These are phyloP conservation scores for Melanotaenia maccullochi DNA, from an alignment of 2,797 vertebrate species.

Conservation along the genomic window DNA sequence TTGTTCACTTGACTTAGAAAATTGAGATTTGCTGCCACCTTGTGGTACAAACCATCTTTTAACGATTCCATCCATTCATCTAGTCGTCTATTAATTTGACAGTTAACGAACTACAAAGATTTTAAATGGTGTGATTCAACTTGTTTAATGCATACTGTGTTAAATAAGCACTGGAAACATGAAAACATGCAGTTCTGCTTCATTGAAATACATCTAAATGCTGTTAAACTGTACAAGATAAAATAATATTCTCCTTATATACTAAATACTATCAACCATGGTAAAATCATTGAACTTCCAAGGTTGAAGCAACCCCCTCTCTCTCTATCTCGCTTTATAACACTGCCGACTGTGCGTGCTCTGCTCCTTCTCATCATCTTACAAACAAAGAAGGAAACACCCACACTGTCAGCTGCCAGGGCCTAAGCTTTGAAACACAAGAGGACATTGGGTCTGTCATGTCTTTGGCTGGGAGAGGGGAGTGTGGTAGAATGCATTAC, in stretches of 20 bases:
- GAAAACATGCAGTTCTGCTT: not conserved
- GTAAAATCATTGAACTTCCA: not conserved
- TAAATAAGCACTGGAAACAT: not conserved
- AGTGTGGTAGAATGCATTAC: conserved; percentile 53
- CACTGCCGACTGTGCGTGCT: conserved; percentile 24
- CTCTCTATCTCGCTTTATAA: not conserved
- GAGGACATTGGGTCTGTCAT: conserved; percentile 51
- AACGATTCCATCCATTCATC: not conserved
- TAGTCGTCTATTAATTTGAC: not conserved
- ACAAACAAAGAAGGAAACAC: conserved; percentile 59
- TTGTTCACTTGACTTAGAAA: not conserved
- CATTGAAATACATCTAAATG: not conserved
- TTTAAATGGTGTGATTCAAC: not conserved
- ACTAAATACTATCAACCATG: not conserved
- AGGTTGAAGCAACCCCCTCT: not conserved
- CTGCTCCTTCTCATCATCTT: conserved; percentile 12
- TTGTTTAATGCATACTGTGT: not conserved
- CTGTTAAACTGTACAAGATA: not conserved
- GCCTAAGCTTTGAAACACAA: conserved; percentile 45
- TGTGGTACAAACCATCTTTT: conserved; percentile 16
- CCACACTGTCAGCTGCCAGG: conserved; percentile 38
- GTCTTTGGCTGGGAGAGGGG: conserved; percentile 49
- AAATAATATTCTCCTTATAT: not conserved
- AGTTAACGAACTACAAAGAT: not conserved
- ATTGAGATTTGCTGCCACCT: conserved; percentile 59